Evolutionary conservation across 2,888 invertebrate species (phyloP).

Genomic region (Zaprionus bogoriensis): DNA sequence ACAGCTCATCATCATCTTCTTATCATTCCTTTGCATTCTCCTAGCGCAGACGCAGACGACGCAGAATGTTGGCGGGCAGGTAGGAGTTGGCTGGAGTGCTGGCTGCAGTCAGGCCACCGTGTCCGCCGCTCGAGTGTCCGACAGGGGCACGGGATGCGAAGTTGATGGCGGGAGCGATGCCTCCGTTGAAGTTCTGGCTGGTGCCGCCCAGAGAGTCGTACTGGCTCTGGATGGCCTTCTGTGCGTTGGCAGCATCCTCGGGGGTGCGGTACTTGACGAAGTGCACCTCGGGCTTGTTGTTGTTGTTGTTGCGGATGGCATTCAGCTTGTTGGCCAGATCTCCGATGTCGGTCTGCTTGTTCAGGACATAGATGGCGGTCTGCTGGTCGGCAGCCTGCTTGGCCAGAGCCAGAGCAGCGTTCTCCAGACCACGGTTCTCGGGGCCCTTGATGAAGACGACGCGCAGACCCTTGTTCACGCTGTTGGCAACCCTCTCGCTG

Average conservation of each 20-base stretch:
- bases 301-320: slow-evolving; percentile 56
- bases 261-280: slow-evolving; percentile 81
- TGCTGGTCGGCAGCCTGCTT: slow-evolving; percentile 73
- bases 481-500: slow-evolving; percentile 50
- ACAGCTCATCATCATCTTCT: slow-evolving; percentile 1
- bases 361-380: slow-evolving; percentile 78
- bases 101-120: slow-evolving; percentile 26
- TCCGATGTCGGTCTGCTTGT: slow-evolving; percentile 74
- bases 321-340: slow-evolving; percentile 71
- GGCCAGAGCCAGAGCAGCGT: slow-evolving; percentile 74
- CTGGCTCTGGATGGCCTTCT: slow-evolving; percentile 73
- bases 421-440: slow-evolving; percentile 75
- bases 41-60: slow-evolving; percentile 74
- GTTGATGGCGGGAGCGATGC: slow-evolving; percentile 77
- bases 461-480: slow-evolving; percentile 73
- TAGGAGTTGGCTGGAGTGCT: slow-evolving; percentile 56
- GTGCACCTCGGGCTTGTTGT: slow-evolving; percentile 78
- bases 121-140: slow-evolving; percentile 16
- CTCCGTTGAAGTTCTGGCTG: slow-evolving; percentile 69
- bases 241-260: slow-evolving; percentile 78
- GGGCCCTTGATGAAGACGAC: slow-evolving; percentile 81
- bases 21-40: too few relatives aligned
- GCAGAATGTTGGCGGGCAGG: slow-evolving; percentile 72
- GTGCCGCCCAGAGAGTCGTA: slow-evolving; percentile 75
- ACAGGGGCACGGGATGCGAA: slow-evolving; percentile 67